Percentiles rank a stretch among this genome's conserved stretches.
Conservation (phyloP, 2,113 vertebrate species). For the Chamaea fasciata region DNA sequence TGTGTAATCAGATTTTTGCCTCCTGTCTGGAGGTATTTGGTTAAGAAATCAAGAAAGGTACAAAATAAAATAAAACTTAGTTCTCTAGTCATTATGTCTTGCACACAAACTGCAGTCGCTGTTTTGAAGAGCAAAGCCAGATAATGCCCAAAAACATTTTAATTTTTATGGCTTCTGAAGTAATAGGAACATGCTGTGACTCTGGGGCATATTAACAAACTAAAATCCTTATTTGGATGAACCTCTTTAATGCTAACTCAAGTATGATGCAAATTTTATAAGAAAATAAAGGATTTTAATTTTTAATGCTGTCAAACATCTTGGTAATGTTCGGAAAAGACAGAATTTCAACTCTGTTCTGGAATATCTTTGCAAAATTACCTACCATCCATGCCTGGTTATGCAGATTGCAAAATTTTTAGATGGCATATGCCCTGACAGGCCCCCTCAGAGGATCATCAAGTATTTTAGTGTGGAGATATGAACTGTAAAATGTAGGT, state of each 20-base stretch:
- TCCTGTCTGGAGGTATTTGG: not conserved
- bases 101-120: not conserved
- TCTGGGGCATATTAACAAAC: conserved; percentile 11
- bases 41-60: not conserved
- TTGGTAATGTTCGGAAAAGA: not conserved
- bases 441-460: not conserved
- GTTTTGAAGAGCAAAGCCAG: not conserved
- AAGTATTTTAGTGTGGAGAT: not conserved
- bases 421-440: not conserved
- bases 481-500: not conserved
- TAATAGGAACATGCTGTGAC: conserved; percentile 1
- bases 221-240: not conserved
- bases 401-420: not conserved
- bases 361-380: conserved; percentile 16
- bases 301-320: conserved; percentile 8
- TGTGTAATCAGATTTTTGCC: not conserved
- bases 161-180: conserved; percentile 7
- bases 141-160: not conserved
- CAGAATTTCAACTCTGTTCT: not conserved
- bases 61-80: not conserved
- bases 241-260: not conserved
- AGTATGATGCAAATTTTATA: conserved; percentile 1
- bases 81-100: not conserved
- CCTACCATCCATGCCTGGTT: not conserved
- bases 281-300: conserved; percentile 19